A percentile compares a stretch with the other conserved stretches of the same genome.
phyloP scores from a whole-genome alignment of 2,888 invertebrate species.

The Scaptodrosophila latifasciaeformis region DNA sequence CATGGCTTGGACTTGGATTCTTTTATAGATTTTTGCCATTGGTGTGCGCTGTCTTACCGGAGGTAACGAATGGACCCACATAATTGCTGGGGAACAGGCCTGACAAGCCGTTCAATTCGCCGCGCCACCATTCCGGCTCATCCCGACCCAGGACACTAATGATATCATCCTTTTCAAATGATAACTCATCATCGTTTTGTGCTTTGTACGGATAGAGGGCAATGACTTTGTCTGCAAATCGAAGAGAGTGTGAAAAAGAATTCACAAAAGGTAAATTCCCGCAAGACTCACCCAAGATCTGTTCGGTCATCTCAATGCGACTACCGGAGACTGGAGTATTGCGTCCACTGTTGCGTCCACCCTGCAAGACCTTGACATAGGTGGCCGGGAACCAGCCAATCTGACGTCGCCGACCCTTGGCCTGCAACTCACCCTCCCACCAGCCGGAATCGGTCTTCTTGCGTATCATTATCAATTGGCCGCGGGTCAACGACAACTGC shows the following conservation, averaged over 20 bases:
- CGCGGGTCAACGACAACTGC: slow-evolving; percentile 91
- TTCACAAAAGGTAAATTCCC: too few species aligned
- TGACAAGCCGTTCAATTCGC: slow-evolving; percentile 90
- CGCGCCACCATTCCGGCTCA: slow-evolving; percentile 98
- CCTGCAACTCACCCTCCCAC: slow-evolving; percentile 99
- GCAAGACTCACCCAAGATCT: slow-evolving; percentile 69
- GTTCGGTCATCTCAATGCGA: slow-evolving; percentile 79
- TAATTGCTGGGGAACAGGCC: slow-evolving; percentile 98
- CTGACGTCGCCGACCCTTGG: slow-evolving; percentile 90
- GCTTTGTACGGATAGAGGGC: slow-evolving; percentile 96
- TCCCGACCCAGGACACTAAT: slow-evolving; percentile 92
- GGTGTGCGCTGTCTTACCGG: slow-evolving; percentile 72
- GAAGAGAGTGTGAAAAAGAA: too few species aligned
- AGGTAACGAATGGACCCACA: slow-evolving; percentile 82
- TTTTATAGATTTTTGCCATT: slow-evolving; percentile 65
- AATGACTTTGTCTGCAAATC: slow-evolving; percentile 85
- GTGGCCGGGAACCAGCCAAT: slow-evolving; percentile 99
- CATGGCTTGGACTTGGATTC: slow-evolving; percentile 22
- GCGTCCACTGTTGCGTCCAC: slow-evolving; percentile 82
- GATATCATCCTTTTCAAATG: slow-evolving; percentile 93
- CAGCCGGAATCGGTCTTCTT: slow-evolving; percentile 98
- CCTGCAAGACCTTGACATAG: slow-evolving; percentile 90
- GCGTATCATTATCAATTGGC: slow-evolving; percentile 95
- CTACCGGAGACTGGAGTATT: slow-evolving; percentile 84
- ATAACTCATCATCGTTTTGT: slow-evolving; percentile 95